Conservation (phyloP, 30 jellyfish, hydroid and myxozoan species). For the Aurelia sp. region DNA sequence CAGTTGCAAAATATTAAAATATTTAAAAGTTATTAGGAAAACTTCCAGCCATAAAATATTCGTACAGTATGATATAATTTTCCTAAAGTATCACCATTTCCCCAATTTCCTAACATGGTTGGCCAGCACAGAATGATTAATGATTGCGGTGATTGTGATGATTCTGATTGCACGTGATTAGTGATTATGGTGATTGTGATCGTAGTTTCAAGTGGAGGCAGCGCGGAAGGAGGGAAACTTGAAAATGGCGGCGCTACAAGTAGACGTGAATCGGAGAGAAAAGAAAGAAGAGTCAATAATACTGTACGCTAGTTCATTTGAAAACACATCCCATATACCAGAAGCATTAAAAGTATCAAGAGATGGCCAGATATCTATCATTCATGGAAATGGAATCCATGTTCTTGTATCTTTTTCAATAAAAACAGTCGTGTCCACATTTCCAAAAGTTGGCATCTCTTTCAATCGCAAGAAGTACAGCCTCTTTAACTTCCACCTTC, state of each 20-base stretch:
- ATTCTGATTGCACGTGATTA: neutral
- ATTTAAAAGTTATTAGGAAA: too few species aligned
- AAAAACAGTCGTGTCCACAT: too few species aligned
- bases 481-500: too few species aligned
- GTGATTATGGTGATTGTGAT: neutral
- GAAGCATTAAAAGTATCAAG: conserved; percentile 20
- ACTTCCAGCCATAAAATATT: too few species aligned
- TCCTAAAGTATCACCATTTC: too few species aligned
- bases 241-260: conserved; percentile 10
- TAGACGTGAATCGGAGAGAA: conserved; percentile 34
- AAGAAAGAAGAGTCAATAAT: neutral
- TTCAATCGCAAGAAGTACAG: too few species aligned
- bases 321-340: neutral
- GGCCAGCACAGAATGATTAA: too few species aligned
- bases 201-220: neutral
- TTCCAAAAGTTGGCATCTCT: too few species aligned
- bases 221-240: neutral
- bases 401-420: conserved; percentile 54
- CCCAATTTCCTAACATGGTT: too few species aligned
- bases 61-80: too few species aligned
- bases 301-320: conserved; percentile 13
- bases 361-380: conserved; percentile 48
- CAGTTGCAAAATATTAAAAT: too few species aligned
- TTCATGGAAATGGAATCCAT: conserved; percentile 32
- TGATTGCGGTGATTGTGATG: neutral